Percentiles rank a stretch among this genome's conserved stretches.
Conservation (phyloP, 2,797 vertebrate genomes). For the Eleutherodactylus coqui region DNA sequence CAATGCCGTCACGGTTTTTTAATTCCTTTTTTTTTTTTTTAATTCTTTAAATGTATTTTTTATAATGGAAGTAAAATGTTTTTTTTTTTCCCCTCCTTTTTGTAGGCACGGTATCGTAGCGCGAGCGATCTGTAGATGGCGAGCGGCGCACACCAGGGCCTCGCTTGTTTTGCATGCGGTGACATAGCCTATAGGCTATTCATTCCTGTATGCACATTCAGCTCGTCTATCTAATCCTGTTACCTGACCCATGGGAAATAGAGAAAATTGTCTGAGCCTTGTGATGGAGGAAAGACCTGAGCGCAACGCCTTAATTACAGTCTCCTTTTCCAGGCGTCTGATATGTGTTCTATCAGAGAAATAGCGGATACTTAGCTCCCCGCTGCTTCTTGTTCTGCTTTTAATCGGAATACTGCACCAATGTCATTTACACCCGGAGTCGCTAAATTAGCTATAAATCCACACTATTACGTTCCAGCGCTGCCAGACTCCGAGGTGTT, state of each 20-base stretch:
- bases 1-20: neutral
- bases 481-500: neutral
- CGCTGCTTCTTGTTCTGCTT: neutral
- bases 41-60: neutral
- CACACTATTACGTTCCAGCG: neutral
- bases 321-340: neutral
- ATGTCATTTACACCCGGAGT: neutral
- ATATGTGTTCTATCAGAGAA: neutral
- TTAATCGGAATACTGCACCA: neutral
- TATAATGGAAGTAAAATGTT: neutral
- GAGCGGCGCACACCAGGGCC: neutral
- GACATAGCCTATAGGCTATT: constrained; percentile 23
- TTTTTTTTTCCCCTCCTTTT: neutral
- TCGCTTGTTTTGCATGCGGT: neutral
- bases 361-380: constrained; percentile 13
- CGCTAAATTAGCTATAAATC: neutral
- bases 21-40: neutral
- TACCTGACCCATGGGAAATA: constrained; percentile 12
- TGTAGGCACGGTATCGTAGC: neutral
- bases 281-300: neutral
- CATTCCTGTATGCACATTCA: neutral
- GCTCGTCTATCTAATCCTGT: constrained; percentile 22
- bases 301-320: constrained; percentile 17
- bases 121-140: neutral
- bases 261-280: neutral